Base-by-base conservation (phyloP, 2,797 vertebrate genomes). In the Darevskia nairensis region DNA sequence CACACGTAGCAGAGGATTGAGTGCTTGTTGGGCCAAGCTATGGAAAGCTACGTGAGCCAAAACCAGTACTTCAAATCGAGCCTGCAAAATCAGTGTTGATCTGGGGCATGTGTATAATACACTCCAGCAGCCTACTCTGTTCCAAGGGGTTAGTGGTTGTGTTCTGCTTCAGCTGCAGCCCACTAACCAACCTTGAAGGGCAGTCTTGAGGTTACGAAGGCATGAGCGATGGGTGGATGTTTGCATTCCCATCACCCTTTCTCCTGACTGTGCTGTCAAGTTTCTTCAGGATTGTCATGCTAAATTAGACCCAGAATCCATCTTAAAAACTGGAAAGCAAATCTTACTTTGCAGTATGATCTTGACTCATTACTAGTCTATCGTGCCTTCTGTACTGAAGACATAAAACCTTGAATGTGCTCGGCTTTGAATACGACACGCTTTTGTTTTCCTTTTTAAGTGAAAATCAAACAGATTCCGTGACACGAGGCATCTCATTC, bases 391-490 rank as follows among this genome's bases (percentile, higher is more conserved):
- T 82, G 13, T 66, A 82, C 15, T 29, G 46, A 44, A 29, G 29
- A 29, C 32, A 85, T 5, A 78, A 25, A 41, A 72, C 80, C 68
- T 88, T 86, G 76, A 92, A 84, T 32, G 13, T 91, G 90, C 90
- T 93, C 93, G 88, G 76, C 86, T 88, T 79, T 75, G 88, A 93
- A 92, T 44, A 9, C 19, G 29, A 89, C 91, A 75, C 88, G 87
- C 61, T 86, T 82, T 88, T 85, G 39, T 82, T 39, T 39, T 50
- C 35, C n/a, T 29, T 50, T 39, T 8, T 82, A 46, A 89, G 90
- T 88, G 2, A 44, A 92, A 89, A 72, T 87, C 82, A 89, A 92
- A 93, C 77, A 88, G 75, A n/a, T 90, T 92, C 89, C 90, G 64
- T 87, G 92, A 9, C 84, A 46, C 46, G 46, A 50, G 86, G 66